phyloP scores from a whole-genome alignment of 2,797 vertebrate species.

The Mycteria americana region DNA sequence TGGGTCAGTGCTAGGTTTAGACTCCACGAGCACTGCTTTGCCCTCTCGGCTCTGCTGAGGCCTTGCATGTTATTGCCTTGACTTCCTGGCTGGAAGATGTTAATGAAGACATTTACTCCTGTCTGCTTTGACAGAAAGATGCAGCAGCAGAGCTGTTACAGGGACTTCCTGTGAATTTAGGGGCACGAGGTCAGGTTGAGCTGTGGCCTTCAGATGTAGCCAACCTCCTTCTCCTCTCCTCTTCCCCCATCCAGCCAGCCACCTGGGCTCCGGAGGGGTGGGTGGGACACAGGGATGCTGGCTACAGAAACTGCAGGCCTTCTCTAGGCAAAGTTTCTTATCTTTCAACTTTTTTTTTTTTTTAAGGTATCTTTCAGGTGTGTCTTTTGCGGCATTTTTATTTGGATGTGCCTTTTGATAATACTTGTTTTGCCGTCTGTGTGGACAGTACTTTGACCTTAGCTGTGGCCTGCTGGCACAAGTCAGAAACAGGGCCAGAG shows the following conservation, averaged over 20 bases:
- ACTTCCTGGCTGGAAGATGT: not conserved
- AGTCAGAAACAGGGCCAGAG: not conserved
- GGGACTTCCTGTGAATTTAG: not conserved
- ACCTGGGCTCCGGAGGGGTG: not conserved
- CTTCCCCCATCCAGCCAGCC: not conserved
- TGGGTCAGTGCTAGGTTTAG: not conserved
- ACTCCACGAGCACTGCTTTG: fast-evolving
- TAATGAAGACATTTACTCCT: not conserved
- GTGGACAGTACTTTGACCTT: not conserved
- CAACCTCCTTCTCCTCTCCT: not conserved
- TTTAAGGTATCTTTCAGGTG: not conserved
- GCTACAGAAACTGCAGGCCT: not conserved
- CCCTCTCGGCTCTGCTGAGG: not conserved
- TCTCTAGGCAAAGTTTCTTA: not conserved
- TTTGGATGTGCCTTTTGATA: not conserved
- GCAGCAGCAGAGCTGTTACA: not conserved
- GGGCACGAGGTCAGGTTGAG: not conserved
- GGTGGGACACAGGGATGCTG: too few relatives aligned
- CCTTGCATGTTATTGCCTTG: not conserved
- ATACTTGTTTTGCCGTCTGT: not conserved
- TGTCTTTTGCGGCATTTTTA: not conserved
- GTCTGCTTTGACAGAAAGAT: not conserved
- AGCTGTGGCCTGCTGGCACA: not conserved
- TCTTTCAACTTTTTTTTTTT: not conserved
- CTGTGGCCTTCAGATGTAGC: not conserved